Evolutionary conservation across 1,140 invertebrate species (phyloP).

Genomic region (Saccostrea glomerata): DNA sequence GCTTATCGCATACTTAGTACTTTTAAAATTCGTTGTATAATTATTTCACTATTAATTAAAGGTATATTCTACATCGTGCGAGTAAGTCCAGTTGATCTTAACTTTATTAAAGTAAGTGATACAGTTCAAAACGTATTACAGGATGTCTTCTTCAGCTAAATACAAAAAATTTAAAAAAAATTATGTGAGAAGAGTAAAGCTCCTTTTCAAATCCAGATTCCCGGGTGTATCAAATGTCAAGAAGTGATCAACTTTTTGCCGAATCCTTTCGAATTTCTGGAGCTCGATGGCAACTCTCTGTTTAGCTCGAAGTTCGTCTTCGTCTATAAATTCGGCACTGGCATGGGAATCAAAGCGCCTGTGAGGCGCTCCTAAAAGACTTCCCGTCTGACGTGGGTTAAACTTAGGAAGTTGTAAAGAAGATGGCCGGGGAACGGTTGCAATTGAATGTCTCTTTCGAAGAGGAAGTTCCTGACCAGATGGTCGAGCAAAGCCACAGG

Average conservation of each 20-base stretch:
- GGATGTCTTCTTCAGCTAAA: too few relatives aligned
- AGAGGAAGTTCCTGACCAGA: background rate
- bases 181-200: background rate
- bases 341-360: background rate
- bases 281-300: constrained; percentile 59
- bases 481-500: background rate
- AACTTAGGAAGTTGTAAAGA: background rate
- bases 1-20: too few relatives aligned
- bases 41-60: too few relatives aligned
- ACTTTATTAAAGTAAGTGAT: too few relatives aligned
- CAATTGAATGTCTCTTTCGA: background rate
- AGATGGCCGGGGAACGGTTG: background rate
- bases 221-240: background rate
- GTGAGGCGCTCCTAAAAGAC: background rate
- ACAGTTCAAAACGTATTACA: too few relatives aligned
- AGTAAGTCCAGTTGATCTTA: too few relatives aligned
- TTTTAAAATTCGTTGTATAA: too few relatives aligned
- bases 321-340: constrained; percentile 55
- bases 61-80: too few relatives aligned
- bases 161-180: too few relatives aligned
- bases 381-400: background rate
- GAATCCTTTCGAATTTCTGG: constrained; percentile 56
- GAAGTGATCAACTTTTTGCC: constrained; percentile 47
- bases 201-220: background rate
- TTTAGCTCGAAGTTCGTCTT: constrained; percentile 58